Evolutionary conservation across 1,140 invertebrate genomes (phyloP).

Genomic region (Lordiphosa mommai): DNA sequence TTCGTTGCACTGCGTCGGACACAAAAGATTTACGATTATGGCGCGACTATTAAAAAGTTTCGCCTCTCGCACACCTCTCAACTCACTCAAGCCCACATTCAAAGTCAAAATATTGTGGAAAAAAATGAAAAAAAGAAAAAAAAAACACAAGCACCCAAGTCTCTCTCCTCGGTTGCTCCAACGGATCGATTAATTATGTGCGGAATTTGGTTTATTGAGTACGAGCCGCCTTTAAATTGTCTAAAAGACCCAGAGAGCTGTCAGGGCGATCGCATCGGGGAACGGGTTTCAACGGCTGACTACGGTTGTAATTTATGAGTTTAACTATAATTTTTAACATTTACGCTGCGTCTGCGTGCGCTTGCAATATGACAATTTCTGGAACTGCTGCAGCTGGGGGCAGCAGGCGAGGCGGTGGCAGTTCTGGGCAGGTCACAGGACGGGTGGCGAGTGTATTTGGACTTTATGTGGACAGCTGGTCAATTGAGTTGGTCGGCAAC

Average conservation of each 20-base stretch:
- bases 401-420: not conserved
- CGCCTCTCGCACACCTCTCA: slow-evolving; percentile 64
- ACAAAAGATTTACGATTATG: slow-evolving; percentile 78
- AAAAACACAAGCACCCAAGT: slow-evolving; percentile 6
- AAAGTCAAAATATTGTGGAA: slow-evolving; percentile 64
- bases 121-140: slow-evolving; percentile 20
- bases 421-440: slow-evolving; percentile 14
- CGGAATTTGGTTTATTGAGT: slow-evolving; percentile 78
- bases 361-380: slow-evolving; percentile 75
- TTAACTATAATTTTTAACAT: slow-evolving; percentile 78
- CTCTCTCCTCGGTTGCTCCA: slow-evolving; percentile 7
- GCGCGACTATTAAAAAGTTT: slow-evolving; percentile 78
- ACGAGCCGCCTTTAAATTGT: slow-evolving; percentile 78
- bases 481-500: slow-evolving; percentile 72
- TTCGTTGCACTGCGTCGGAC: slow-evolving; percentile 73
- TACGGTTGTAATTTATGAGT: slow-evolving; percentile 70
- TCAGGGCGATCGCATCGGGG: slow-evolving; percentile 34
- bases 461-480: slow-evolving; percentile 67
- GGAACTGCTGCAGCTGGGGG: not conserved
- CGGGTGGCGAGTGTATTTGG: slow-evolving; percentile 55
- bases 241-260: slow-evolving; percentile 69
- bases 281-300: slow-evolving; percentile 65
- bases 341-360: slow-evolving; percentile 77
- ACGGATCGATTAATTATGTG: slow-evolving; percentile 74
- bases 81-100: slow-evolving; percentile 53